Percentiles rank a stretch among this genome's conserved stretches.
These are phyloP conservation scores for Scolanthus callimorphus DNA, from an alignment of 92 coral and sea anemone genomes.

Conservation along the genomic window DNA sequence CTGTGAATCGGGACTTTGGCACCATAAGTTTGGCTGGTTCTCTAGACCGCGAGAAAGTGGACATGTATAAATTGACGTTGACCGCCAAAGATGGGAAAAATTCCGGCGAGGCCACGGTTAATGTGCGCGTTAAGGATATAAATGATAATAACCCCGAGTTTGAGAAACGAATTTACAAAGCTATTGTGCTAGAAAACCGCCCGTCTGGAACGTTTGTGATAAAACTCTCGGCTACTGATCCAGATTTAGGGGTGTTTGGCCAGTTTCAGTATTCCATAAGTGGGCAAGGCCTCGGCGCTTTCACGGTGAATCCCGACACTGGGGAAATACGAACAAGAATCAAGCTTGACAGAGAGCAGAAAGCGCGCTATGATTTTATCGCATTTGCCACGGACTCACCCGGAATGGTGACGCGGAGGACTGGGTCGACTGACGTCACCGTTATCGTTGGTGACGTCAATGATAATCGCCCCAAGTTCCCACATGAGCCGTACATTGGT, in stretches of 20 bases:
- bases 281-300: constrained; percentile 70
- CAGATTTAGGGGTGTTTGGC: constrained; percentile 64
- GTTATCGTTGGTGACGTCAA: constrained; percentile 77
- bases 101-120: constrained; percentile 65
- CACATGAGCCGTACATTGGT: constrained; percentile 57
- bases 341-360: constrained; percentile 59
- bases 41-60: constrained; percentile 66
- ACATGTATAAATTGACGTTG: constrained; percentile 57
- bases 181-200: constrained; percentile 52
- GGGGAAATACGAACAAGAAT: constrained; percentile 57
- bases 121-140: constrained; percentile 48
- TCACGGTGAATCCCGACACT: constrained; percentile 53
- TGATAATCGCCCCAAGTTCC: constrained; percentile 85
- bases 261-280: constrained; percentile 58
- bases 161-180: constrained; percentile 41
- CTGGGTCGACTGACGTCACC: constrained; percentile 84
- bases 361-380: constrained; percentile 76
- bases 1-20: constrained; percentile 65
- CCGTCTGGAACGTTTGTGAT: constrained; percentile 56
- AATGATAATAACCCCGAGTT: constrained; percentile 90
- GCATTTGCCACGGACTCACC: constrained; percentile 80
- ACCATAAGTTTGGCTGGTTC: constrained; percentile 65
- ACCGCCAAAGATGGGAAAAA: constrained; percentile 89
- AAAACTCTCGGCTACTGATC: constrained; percentile 68
- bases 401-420: constrained; percentile 57